These are phyloP conservation scores for Gila orcuttii DNA, from an alignment of 2,113 vertebrate species.

Conservation along the genomic window DNA sequence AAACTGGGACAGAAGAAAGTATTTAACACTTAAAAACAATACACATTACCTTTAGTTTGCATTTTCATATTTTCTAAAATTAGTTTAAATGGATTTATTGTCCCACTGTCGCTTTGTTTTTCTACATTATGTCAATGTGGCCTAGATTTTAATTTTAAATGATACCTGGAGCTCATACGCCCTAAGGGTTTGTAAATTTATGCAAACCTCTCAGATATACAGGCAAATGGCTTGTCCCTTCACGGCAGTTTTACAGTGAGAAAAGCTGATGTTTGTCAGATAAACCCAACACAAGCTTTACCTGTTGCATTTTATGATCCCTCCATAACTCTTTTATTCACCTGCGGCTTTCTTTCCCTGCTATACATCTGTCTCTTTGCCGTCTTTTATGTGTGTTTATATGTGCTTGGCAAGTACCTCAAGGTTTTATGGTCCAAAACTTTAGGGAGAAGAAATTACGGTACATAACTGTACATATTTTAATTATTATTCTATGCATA, in stretches of 20 bases:
- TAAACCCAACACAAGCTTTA: conserved; percentile 3
- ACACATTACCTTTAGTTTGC: not conserved
- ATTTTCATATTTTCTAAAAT: not conserved
- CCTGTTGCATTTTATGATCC: not conserved
- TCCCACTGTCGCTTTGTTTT: conserved; percentile 2
- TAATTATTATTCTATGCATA: not conserved
- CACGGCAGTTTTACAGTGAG: conserved; percentile 12
- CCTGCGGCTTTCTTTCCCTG: not conserved
- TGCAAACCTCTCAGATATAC: conserved; percentile 26
- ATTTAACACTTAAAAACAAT: not conserved
- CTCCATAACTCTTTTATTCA: conserved; percentile 18
- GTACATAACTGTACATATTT: not conserved
- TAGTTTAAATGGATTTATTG: not conserved
- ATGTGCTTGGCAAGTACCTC: not conserved
- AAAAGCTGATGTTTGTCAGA: not conserved
- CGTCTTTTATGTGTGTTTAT: conserved; percentile 11
- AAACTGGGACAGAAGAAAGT: not conserved
- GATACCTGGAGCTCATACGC: not conserved
- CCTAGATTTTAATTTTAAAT: conserved; percentile 26
- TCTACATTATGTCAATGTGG: not conserved
- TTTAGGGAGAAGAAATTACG: not conserved
- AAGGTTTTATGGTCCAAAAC: not conserved
- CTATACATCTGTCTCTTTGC: not conserved
- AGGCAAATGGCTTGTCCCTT: conserved; percentile 21
- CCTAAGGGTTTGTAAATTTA: not conserved